Evolutionary conservation across 2,888 invertebrate genomes (phyloP).

Genomic region (Polyommatus icarus): DNA sequence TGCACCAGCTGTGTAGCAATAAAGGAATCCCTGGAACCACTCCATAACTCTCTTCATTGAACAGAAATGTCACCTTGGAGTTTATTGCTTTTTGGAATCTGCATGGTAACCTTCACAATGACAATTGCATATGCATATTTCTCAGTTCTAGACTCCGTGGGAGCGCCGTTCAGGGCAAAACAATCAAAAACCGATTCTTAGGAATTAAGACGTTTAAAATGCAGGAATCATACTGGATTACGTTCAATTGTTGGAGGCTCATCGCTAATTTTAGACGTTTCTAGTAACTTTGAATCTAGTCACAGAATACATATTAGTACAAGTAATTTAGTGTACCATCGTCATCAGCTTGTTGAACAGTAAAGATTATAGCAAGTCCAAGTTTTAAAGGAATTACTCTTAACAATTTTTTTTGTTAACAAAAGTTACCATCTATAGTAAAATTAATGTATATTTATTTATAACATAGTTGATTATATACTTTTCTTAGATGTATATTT

Average conservation of each 20-base stretch:
- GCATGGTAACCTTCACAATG: background rate
- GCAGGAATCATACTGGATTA: conserved; percentile 18
- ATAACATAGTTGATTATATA: too few species aligned
- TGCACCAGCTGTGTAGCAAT: background rate
- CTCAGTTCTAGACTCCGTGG: conserved; percentile 15
- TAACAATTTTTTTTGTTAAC: too few species aligned
- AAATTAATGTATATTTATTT: too few species aligned
- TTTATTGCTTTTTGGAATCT: background rate
- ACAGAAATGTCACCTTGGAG: background rate
- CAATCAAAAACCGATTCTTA: conserved; percentile 26
- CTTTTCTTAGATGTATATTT: too few species aligned
- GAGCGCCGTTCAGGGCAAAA: background rate
- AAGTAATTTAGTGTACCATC: background rate
- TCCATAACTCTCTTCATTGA: background rate
- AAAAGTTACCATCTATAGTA: too few species aligned
- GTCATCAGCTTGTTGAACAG: background rate
- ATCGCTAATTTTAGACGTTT: conserved; percentile 24
- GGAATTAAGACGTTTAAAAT: conserved; percentile 27
- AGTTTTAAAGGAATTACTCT: too few species aligned
- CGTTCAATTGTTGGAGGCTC: conserved; percentile 18
- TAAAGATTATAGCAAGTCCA: too few species aligned
- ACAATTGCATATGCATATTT: background rate
- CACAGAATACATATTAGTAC: too few species aligned
- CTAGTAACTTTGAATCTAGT: background rate
- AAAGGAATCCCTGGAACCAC: background rate